These are phyloP conservation scores for Xanthostigma xanthostigma DNA, from an alignment of 2,888 invertebrate genomes.

Conservation along the genomic window DNA sequence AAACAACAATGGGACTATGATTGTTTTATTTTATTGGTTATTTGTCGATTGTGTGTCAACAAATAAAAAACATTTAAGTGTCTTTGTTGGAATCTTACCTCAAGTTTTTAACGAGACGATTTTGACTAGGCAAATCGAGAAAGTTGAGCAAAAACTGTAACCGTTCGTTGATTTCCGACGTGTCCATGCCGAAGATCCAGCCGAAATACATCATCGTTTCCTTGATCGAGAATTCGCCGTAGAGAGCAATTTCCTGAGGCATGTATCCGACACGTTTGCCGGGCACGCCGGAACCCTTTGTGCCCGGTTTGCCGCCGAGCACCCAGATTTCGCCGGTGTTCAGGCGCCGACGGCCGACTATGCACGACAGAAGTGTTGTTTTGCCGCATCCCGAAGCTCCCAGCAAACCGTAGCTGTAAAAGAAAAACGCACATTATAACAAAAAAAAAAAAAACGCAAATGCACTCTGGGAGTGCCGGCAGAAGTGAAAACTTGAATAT, in stretches of 20 bases:
- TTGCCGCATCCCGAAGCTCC: constrained; percentile 97
- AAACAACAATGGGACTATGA: no score
- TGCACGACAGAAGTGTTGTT: constrained; percentile 83
- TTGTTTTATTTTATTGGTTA: no score
- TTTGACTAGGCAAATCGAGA: constrained; percentile 76
- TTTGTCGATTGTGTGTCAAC: no score
- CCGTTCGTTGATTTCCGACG: constrained; percentile 62
- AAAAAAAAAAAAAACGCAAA: not conserved
- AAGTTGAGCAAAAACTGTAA: constrained; percentile 78
- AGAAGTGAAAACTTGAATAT: no score
- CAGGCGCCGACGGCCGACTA: constrained; percentile 73
- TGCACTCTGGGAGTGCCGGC: no score
- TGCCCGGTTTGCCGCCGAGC: constrained; percentile 79
- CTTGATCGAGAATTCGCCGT: constrained; percentile 83
- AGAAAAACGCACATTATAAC: constrained; percentile 7
- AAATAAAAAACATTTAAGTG: no score
- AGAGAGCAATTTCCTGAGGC: constrained; percentile 86
- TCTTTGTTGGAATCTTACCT: constrained; percentile 35
- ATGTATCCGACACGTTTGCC: constrained; percentile 94
- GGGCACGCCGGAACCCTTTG: constrained; percentile 79
- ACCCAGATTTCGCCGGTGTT: constrained; percentile 83
- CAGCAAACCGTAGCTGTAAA: constrained; percentile 73
- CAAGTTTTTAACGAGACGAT: constrained; percentile 62
- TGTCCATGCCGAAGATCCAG: constrained; percentile 87
- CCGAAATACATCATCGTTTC: constrained; percentile 96